Percentiles rank a stretch among this genome's conserved stretches.
These are phyloP conservation scores for Lasioglossum malachurum DNA, from an alignment of 2,888 invertebrate genomes.

Conservation along the genomic window DNA sequence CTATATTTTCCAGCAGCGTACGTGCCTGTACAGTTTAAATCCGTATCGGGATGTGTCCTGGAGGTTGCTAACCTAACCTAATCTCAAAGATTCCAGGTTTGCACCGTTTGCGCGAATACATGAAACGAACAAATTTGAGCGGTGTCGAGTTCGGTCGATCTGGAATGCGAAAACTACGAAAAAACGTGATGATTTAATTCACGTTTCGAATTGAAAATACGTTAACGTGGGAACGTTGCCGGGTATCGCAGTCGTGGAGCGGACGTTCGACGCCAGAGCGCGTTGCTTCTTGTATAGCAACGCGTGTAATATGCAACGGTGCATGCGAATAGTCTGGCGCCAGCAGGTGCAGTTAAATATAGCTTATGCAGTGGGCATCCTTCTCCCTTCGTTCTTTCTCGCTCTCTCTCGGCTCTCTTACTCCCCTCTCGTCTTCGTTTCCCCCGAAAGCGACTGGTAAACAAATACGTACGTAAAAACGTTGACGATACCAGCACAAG, in stretches of 20 bases:
- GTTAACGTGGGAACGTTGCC: not conserved
- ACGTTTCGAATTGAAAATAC: not conserved
- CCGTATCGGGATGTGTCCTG: not conserved
- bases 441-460: slow-evolving; percentile 30
- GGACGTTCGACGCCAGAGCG: slow-evolving; percentile 57
- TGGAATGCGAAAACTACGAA: not conserved
- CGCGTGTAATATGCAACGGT: slow-evolving; percentile 44
- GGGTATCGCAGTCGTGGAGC: slow-evolving; percentile 28
- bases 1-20: not conserved
- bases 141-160: not conserved
- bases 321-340: slow-evolving; percentile 69
- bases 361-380: slow-evolving; percentile 69
- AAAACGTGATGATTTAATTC: not conserved
- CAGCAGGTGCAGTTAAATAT: slow-evolving; percentile 74
- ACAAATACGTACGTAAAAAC: slow-evolving; percentile 26
- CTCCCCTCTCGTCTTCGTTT: not conserved
- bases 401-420: not conserved
- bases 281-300: slow-evolving; percentile 60
- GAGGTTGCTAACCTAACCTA: not conserved
- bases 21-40: not conserved
- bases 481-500: not conserved
- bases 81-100: not conserved
- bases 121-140: not conserved
- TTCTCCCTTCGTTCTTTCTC: slow-evolving; percentile 28
- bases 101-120: not conserved